phyloP scores from a whole-genome alignment of 2,113 vertebrate genomes.

The Noturus placidus region DNA sequence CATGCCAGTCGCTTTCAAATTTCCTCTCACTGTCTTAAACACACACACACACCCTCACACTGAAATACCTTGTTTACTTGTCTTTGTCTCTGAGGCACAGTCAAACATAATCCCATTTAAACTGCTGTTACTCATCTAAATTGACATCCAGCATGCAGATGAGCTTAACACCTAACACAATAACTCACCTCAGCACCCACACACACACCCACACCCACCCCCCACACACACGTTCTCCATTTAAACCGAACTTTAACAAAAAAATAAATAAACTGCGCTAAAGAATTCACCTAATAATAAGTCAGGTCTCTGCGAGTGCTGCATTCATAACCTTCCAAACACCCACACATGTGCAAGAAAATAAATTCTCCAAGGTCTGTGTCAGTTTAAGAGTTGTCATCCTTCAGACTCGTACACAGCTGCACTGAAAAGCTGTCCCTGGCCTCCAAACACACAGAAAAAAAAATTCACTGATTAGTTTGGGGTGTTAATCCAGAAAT shows the following conservation, averaged over 20 bases:
- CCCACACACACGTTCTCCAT: not conserved
- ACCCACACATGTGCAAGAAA: conserved; percentile 1
- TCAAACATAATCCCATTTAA: conserved; percentile 51
- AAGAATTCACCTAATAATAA: conserved; percentile 33
- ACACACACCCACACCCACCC: conserved; percentile 18
- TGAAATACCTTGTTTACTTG: conserved; percentile 47
- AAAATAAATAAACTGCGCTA: conserved; percentile 22
- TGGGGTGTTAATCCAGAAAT: not conserved
- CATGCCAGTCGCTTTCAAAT: conserved; percentile 17
- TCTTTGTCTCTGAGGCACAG: conserved; percentile 46
- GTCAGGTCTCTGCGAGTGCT: not conserved
- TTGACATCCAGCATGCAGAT: conserved; percentile 46
- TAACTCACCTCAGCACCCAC: conserved; percentile 16
- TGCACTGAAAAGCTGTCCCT: not conserved
- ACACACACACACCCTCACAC: conserved; percentile 30
- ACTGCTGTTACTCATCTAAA: conserved; percentile 41
- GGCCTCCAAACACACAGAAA: not conserved
- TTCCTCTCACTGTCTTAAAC: conserved; percentile 3
- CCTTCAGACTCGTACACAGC: not conserved
- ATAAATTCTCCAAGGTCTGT: not conserved
- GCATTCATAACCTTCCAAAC: not conserved
- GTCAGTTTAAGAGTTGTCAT: not conserved
- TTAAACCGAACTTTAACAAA: not conserved
- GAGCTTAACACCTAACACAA: conserved; percentile 31
- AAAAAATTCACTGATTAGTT: not conserved